phyloP scores from a whole-genome alignment of 2,888 invertebrate genomes.

The Achlya flavicornis region DNA sequence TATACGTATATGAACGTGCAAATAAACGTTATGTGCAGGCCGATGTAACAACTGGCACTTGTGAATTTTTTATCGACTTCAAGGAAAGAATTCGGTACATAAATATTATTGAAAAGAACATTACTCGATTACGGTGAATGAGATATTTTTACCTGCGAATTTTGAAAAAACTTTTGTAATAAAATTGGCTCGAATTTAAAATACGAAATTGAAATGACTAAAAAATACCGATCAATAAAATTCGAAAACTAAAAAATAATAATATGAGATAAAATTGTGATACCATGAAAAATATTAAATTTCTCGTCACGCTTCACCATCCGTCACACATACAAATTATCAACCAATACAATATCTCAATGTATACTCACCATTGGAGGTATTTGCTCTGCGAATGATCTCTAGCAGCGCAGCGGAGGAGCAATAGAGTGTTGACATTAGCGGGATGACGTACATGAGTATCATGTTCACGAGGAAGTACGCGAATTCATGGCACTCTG shows the following conservation, averaged over 20 bases:
- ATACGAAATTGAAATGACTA: no score
- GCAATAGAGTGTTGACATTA: slow-evolving; percentile 93
- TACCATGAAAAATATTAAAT: not conserved
- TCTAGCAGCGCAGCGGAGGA: slow-evolving; percentile 94
- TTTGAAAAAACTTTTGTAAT: not conserved
- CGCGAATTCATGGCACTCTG: slow-evolving; percentile 87
- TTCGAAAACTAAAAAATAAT: no score
- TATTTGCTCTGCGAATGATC: slow-evolving; percentile 90
- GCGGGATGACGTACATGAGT: slow-evolving; percentile 93
- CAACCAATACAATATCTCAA: not conserved
- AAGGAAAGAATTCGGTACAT: not conserved
- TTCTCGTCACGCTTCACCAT: not conserved
- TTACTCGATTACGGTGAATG: no score
- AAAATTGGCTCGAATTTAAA: not conserved
- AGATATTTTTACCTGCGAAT: no score
- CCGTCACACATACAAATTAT: not conserved
- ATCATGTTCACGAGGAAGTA: slow-evolving; percentile 93
- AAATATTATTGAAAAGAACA: not conserved
- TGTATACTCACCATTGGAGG: slow-evolving; percentile 80
- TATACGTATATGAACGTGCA: not conserved
- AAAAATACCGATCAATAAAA: not conserved
- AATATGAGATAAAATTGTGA: no score
- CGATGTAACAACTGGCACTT: not conserved
- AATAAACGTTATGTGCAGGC: not conserved
- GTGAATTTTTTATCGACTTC: not conserved